These are phyloP conservation scores for Lithophane leautieri DNA, from an alignment of 2,888 invertebrate species.

Conservation along the genomic window DNA sequence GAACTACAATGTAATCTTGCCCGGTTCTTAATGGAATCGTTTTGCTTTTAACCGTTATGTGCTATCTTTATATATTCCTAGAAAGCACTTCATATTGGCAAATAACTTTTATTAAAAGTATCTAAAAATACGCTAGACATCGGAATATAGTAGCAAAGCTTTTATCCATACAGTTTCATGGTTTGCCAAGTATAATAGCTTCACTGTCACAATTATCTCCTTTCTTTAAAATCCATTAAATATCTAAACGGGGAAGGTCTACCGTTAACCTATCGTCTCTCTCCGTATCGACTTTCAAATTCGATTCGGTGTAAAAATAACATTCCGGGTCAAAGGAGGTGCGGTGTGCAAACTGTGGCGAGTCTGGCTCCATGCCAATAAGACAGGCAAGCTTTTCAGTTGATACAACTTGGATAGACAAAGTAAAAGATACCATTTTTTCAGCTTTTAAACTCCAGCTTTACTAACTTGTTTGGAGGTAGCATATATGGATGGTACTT, in stretches of 20 bases:
- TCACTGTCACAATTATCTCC: background rate
- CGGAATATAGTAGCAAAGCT: background rate
- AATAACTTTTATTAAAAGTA: background rate
- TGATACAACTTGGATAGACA: slow-evolving; percentile 42
- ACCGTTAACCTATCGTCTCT: background rate
- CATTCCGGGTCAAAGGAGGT: slow-evolving; percentile 42
- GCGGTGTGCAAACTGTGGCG: slow-evolving; percentile 40
- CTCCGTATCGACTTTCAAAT: slow-evolving; percentile 22
- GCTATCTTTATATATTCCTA: too few species aligned
- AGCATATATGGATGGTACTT: too few species aligned
- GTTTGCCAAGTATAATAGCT: background rate
- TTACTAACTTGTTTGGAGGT: background rate
- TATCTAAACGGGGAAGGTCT: background rate
- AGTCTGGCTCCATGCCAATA: slow-evolving; percentile 57
- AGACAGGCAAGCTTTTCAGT: slow-evolving; percentile 47
- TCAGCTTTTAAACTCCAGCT: slow-evolving; percentile 26
- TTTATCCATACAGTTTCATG: background rate
- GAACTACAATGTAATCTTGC: background rate
- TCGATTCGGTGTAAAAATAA: slow-evolving; percentile 48
- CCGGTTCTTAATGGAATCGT: slow-evolving; percentile 4
- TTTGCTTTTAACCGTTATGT: background rate
- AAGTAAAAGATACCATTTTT: slow-evolving; percentile 44
- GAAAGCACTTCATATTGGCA: background rate
- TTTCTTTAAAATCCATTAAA: background rate
- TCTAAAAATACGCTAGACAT: background rate